Conservation (phyloP, 2,797 vertebrate genomes). For the Aratinga solstitialis region DNA sequence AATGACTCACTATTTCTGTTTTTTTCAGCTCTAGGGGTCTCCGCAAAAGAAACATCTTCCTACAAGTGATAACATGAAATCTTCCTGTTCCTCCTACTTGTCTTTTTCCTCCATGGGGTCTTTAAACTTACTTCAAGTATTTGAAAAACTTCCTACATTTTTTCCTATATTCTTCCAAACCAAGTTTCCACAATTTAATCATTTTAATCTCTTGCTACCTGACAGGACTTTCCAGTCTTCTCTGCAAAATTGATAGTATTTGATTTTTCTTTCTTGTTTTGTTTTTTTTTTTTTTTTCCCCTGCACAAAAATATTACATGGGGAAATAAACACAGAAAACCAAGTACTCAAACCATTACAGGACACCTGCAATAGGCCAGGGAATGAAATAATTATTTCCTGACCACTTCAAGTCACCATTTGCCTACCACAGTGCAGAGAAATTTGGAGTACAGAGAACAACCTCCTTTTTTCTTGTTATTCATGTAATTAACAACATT, state of each 20-base stretch:
- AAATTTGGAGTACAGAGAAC: neutral
- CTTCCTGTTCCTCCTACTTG: slow-evolving; percentile 21
- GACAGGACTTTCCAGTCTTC: neutral
- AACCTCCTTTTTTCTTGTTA: neutral
- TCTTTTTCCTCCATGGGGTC: slow-evolving; percentile 18
- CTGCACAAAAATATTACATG: neutral
- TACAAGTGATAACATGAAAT: slow-evolving; percentile 36
- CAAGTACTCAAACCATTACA: neutral
- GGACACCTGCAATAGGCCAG: neutral
- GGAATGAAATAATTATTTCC: neutral
- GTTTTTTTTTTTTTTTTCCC: accelerated
- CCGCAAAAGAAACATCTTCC: slow-evolving; percentile 22
- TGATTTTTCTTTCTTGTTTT: neutral
- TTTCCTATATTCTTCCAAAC: neutral
- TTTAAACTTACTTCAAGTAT: slow-evolving; percentile 17
- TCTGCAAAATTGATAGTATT: neutral
- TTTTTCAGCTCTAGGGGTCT: slow-evolving; percentile 6
- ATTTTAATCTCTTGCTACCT: neutral
- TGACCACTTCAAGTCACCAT: neutral
- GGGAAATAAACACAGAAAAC: neutral
- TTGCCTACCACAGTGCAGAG: neutral
- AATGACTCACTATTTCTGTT: slow-evolving; percentile 33
- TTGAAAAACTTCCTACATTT: slow-evolving; percentile 30
- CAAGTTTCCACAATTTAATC: neutral
- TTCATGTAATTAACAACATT: neutral